phyloP scores from a whole-genome alignment of 2,113 vertebrate genomes.

The Stegostoma tigrinum region DNA sequence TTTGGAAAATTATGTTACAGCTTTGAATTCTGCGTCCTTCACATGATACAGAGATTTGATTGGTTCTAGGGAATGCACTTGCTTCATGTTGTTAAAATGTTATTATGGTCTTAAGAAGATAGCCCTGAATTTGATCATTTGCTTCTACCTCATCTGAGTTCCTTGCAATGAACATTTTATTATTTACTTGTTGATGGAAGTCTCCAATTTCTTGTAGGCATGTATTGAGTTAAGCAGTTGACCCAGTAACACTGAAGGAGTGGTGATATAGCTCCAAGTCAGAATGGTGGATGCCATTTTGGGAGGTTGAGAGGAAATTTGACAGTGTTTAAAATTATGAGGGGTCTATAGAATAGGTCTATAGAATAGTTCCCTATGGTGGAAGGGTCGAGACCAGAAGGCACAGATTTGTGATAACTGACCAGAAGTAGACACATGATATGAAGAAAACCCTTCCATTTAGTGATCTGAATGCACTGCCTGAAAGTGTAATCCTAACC shows the following conservation, averaged over 20 bases:
- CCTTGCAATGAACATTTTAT: not conserved
- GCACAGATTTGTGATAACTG: no score
- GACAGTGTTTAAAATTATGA: no score
- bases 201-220: not conserved
- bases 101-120: not conserved
- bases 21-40: not conserved
- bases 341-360: no score
- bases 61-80: not conserved
- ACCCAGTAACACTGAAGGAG: not conserved
- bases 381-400: no score
- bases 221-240: not conserved
- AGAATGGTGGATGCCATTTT: no score
- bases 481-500: no score
- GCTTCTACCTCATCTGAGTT: not conserved
- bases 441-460: no score
- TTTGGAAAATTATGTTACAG: not conserved
- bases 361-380: no score
- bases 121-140: not conserved
- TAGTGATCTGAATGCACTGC: no score
- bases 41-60: not conserved
- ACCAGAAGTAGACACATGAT: no score
- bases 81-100: not conserved
- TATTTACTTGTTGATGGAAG: not conserved
- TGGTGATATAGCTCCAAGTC: no score
- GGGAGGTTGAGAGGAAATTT: no score